Evolutionary conservation across 1,140 invertebrate genomes (phyloP), one percentile per base, ranked within the genome.

Genomic region (Leptinotarsa defecta): DNA sequence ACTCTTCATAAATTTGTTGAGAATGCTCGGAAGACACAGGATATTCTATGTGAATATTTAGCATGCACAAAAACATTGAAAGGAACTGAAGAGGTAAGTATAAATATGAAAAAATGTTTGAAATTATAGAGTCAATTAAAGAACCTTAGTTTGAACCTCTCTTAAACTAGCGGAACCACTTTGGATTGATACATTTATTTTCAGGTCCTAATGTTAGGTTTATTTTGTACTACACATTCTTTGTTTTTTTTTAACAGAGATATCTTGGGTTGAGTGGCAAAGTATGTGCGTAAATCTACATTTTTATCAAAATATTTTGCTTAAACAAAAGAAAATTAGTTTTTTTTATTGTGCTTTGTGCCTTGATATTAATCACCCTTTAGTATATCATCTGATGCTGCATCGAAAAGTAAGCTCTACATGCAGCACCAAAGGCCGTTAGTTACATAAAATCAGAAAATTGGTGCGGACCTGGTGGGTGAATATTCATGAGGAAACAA

Each of bases 1-100:
- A 86, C 87, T 70, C 87, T 90, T 74, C 87, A 88, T 79, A 88
- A 87, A 78, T 90, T 90, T 83, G 88, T 86, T 84, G 87, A 89
- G 81, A 79, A 88, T 65, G 87, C 89, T 77, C 86, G 87, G 71
- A 89, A 88, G 83, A 87, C 88, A 67, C 88, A 89, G 83, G 86
- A 87, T 79, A 81, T 89, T n/a, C 84, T 90, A 80, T 86, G 88
- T 81, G 87, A 89, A 83, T 90, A 89, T 83, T 80, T 90, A 69
- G 84, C 87, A 69, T 89, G 88, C 86, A 87, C 88, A 27, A 86
- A 87, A 83, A 86, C 87, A 78, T 80, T 89, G 68, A 84, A 85
- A 64, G 89, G 89, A 77, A 85, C 86, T 74, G 85, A 86, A 84
- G 87, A 89, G 88, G 89, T 89, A 79, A 81, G 74, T 65, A 20